phyloP scores from a whole-genome alignment of 2,113 vertebrate genomes.

The Cacatua alba region DNA sequence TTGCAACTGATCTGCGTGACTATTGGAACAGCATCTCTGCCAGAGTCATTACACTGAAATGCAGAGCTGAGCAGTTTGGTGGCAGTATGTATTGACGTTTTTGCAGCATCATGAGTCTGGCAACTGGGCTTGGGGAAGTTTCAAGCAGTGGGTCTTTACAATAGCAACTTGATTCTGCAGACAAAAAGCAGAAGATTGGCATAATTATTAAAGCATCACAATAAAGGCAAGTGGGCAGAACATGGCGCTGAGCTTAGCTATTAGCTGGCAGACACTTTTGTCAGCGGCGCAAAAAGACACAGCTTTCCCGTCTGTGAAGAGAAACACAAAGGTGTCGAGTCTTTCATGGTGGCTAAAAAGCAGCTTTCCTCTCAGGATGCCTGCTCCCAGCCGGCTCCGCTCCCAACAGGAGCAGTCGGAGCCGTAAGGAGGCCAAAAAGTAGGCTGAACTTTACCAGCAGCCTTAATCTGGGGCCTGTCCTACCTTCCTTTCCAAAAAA shows the following conservation, averaged over 20 bases:
- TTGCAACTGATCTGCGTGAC: slow-evolving; percentile 64
- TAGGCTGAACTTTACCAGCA: background rate
- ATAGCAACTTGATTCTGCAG: slow-evolving; percentile 79
- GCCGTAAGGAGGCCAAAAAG: background rate
- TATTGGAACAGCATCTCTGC: slow-evolving; percentile 72
- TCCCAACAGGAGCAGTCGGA: background rate
- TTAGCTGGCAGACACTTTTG: background rate
- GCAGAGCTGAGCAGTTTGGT: slow-evolving; percentile 73
- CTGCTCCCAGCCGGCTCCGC: background rate
- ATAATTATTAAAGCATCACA: slow-evolving; percentile 67
- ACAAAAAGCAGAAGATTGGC: slow-evolving; percentile 70
- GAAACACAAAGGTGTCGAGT: background rate
- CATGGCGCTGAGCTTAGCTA: background rate
- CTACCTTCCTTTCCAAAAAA: background rate
- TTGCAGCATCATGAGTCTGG: slow-evolving; percentile 73
- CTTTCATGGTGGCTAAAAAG: background rate
- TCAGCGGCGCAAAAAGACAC: background rate
- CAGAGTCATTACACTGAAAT: slow-evolving; percentile 73
- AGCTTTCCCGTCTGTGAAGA: background rate
- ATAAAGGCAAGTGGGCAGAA: slow-evolving; percentile 30
- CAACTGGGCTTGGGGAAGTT: slow-evolving; percentile 71
- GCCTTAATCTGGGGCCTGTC: background rate
- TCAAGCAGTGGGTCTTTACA: slow-evolving; percentile 76
- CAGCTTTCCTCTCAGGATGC: background rate
- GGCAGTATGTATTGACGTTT: slow-evolving; percentile 69